phyloP scores from a whole-genome alignment of 2,888 invertebrate species.

The Drosophila atripex region DNA sequence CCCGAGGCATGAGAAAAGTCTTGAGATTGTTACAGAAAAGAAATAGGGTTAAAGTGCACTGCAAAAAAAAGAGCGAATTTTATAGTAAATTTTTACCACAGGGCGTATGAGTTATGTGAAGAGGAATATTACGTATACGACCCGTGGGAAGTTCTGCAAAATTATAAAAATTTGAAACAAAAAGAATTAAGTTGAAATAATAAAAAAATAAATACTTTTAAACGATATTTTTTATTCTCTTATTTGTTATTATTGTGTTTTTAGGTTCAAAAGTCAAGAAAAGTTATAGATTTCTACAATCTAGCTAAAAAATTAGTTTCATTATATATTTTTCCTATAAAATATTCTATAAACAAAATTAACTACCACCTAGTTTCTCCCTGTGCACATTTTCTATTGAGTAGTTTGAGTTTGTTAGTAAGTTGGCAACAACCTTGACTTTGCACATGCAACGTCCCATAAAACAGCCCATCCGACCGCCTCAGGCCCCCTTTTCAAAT shows the following conservation, averaged over 20 bases:
- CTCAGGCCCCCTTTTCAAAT: slow-evolving; percentile 12
- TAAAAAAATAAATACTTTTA: no score
- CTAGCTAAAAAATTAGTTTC: background rate
- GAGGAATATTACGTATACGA: background rate
- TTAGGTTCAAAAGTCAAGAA: no score
- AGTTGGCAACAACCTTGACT: slow-evolving; percentile 62
- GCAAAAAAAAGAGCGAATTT: background rate
- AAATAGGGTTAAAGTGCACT: slow-evolving; percentile 8
- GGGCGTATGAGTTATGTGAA: background rate
- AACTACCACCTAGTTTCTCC: background rate
- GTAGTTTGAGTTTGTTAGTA: slow-evolving; percentile 24
- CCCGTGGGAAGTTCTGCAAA: background rate
- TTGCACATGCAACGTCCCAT: slow-evolving; percentile 65
- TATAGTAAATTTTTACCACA: background rate
- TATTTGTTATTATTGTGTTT: no score
- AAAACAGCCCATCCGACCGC: background rate
- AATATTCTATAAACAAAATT: no score
- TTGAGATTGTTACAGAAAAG: slow-evolving; percentile 10
- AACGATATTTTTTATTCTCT: no score
- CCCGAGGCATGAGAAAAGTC: slow-evolving; percentile 16
- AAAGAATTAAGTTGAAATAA: background rate
- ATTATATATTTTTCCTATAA: background rate
- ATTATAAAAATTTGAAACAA: no score
- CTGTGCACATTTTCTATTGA: slow-evolving; percentile 13
- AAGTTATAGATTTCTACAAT: no score